Percentiles rank a stretch among this genome's conserved stretches.
Evolutionary conservation across 1,140 invertebrate genomes (phyloP).

Genomic region (Eriocheir sinensis): DNA sequence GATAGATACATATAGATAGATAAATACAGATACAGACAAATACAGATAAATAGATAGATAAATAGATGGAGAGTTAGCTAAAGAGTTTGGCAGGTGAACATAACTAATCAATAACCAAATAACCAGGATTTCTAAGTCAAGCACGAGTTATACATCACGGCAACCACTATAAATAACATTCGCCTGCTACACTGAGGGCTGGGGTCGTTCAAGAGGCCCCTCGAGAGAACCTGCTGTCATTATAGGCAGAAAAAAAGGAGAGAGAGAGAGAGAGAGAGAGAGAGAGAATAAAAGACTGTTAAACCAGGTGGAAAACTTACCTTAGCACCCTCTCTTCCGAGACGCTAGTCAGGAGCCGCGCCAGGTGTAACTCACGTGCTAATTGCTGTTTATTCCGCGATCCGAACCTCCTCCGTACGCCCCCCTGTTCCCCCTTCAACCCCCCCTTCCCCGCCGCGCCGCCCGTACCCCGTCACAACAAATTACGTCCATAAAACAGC

Average conservation of each 20-base stretch:
- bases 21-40: background rate
- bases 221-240: no score
- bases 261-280: conserved; percentile 29
- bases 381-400: background rate
- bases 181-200: no score
- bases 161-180: no score
- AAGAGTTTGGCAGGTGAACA: no score
- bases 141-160: no score
- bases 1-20: background rate
- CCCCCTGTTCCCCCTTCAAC: no score
- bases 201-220: no score
- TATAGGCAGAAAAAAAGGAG: no score
- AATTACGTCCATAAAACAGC: conserved; percentile 13
- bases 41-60: background rate
- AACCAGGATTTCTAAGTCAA: no score
- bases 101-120: no score
- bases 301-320: background rate
- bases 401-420: background rate
- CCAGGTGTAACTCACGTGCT: background rate
- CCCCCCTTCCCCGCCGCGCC: background rate
- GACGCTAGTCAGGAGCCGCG: background rate
- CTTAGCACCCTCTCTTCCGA: background rate
- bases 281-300: background rate
- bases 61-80: background rate
- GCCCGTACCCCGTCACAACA: background rate